Conservation (phyloP, 1,140 invertebrate species). For the Drosophila nannoptera region DNA sequence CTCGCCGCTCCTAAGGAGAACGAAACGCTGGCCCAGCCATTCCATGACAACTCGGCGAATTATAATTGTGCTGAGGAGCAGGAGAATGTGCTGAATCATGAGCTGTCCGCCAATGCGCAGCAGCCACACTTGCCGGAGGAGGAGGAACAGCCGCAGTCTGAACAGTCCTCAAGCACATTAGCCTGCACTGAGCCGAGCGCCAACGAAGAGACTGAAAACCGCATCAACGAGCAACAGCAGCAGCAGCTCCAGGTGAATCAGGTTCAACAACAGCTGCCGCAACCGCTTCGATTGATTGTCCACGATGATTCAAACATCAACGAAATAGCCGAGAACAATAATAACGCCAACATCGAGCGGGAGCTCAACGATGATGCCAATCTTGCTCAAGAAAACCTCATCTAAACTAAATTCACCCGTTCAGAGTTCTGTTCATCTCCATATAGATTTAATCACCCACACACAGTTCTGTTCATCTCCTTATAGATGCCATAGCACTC, state of each 20-base stretch:
- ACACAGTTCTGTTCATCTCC: neutral
- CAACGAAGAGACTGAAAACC: slow-evolving; percentile 74
- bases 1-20: slow-evolving; percentile 48
- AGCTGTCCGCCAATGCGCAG: slow-evolving; percentile 42
- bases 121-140: neutral
- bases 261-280: slow-evolving; percentile 9
- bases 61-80: slow-evolving; percentile 62
- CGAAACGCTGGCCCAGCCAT: slow-evolving; percentile 44
- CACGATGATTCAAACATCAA: slow-evolving; percentile 71
- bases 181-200: slow-evolving; percentile 19
- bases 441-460: neutral
- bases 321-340: slow-evolving; percentile 78
- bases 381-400: slow-evolving; percentile 55
- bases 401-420: slow-evolving; percentile 8
- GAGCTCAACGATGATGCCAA: slow-evolving; percentile 70
- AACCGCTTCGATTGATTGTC: slow-evolving; percentile 36
- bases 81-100: slow-evolving; percentile 71
- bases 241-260: slow-evolving; percentile 39
- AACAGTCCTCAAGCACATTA: slow-evolving; percentile 1
- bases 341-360: slow-evolving; percentile 77
- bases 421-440: neutral
- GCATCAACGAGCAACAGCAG: slow-evolving; percentile 63
- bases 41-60: slow-evolving; percentile 4
- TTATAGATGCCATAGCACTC: slow-evolving; percentile 14
- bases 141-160: neutral